phyloP scores from a whole-genome alignment of 1,140 invertebrate species.

The Panulirus ornatus region DNA sequence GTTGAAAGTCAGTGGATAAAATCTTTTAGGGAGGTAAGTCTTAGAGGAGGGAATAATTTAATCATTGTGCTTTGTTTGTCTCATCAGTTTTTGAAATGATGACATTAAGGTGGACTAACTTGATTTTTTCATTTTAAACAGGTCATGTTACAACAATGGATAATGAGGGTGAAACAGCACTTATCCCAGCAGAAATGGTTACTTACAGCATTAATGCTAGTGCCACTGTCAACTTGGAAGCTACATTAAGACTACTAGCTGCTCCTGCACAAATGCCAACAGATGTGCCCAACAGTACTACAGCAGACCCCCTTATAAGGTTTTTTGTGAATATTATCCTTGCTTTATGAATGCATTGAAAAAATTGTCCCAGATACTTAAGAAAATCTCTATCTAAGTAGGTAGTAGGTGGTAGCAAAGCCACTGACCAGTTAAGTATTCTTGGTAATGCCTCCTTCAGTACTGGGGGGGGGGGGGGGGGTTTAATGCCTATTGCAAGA shows the following conservation, averaged over 20 bases:
- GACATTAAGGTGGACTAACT: not conserved
- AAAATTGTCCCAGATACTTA: not conserved
- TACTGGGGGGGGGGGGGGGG: too few relatives aligned
- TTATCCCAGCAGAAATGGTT: conserved; percentile 88
- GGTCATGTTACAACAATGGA: conserved; percentile 85
- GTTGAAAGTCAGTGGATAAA: too few relatives aligned
- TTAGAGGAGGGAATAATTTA: not conserved
- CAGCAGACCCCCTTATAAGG: conserved; percentile 83
- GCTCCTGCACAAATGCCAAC: conserved; percentile 78
- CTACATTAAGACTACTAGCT: conserved; percentile 82
- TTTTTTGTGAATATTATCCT: conserved; percentile 37
- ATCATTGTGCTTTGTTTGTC: not conserved
- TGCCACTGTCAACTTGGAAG: conserved; percentile 81
- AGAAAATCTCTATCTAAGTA: too few relatives aligned
- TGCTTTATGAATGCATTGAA: not conserved
- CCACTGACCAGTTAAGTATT: too few relatives aligned
- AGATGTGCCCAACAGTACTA: conserved; percentile 80
- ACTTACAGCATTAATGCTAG: conserved; percentile 83
- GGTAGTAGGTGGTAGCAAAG: too few relatives aligned
- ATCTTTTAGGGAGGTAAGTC: not conserved
- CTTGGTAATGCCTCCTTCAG: too few relatives aligned
- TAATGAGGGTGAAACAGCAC: conserved; percentile 86
- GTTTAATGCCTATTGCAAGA: too few relatives aligned
- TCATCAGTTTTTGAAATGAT: not conserved
- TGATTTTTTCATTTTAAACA: conserved; percentile 75